Percentiles rank a stretch among this genome's conserved stretches.
These are phyloP conservation scores for Ophioderma brevispina DNA, from an alignment of 35 echinoderm and acorn worm species.

Conservation along the genomic window DNA sequence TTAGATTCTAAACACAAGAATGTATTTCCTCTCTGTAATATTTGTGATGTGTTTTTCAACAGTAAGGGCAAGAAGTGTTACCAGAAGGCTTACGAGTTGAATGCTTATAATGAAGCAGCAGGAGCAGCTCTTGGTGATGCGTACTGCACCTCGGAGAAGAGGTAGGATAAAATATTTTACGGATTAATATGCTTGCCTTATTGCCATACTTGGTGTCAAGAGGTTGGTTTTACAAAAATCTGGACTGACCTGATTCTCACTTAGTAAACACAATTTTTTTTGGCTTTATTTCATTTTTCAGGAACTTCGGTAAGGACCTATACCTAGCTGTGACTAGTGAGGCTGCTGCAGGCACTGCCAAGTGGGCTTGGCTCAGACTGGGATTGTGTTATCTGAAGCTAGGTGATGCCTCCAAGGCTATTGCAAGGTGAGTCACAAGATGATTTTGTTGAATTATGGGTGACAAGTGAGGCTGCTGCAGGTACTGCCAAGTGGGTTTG, in stretches of 20 bases:
- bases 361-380: constrained; percentile 97
- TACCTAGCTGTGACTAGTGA: constrained; percentile 69
- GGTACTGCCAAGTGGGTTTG: constrained; percentile 93
- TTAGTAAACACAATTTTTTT: too few species aligned
- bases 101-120: constrained; percentile 74
- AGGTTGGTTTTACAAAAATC: too few species aligned
- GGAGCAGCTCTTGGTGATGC: constrained; percentile 80
- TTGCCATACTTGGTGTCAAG: too few species aligned
- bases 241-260: too few species aligned
- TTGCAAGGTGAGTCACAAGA: constrained; percentile 52
- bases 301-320: constrained; percentile 64
- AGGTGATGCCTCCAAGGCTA: constrained; percentile 65
- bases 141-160: constrained; percentile 62
- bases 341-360: constrained; percentile 69
- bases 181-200: too few species aligned
- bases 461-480: constrained; percentile 66
- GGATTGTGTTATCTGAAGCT: constrained; percentile 88
- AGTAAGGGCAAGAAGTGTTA: constrained; percentile 89
- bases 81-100: constrained; percentile 77
- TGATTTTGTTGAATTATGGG: too few species aligned
- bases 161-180: too few species aligned
- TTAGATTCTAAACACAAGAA: too few species aligned
- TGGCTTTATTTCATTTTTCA: neutral
- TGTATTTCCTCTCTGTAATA: too few species aligned
- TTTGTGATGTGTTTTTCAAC: constrained; percentile 7